These are phyloP conservation scores for Calliopsis andreniformis DNA, from an alignment of 1,140 invertebrate genomes.

Conservation along the genomic window DNA sequence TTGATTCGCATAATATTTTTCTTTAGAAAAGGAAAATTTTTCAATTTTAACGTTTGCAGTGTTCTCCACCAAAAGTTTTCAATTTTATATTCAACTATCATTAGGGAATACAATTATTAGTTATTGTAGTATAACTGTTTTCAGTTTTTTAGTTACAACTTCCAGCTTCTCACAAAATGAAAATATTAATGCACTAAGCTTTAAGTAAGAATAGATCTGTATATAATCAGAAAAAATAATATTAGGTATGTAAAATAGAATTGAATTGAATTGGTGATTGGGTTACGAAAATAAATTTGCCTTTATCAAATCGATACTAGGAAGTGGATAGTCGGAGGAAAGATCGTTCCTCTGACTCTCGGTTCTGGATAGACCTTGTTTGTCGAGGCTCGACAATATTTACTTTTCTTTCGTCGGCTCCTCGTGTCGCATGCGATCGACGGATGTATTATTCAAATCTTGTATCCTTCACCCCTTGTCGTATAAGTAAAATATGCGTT, in stretches of 20 bases:
- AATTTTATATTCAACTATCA: too few species aligned
- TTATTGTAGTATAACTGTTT: too few species aligned
- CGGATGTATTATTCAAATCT: slow-evolving; percentile 53
- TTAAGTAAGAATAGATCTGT: too few species aligned
- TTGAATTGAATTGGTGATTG: not conserved
- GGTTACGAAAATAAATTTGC: not conserved
- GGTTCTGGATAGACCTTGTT: slow-evolving; percentile 30
- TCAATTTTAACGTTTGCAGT: too few species aligned
- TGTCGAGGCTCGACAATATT: slow-evolving; percentile 32
- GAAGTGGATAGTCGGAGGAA: not conserved
- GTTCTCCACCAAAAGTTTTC: too few species aligned
- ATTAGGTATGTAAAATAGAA: not conserved
- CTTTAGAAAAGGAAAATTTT: too few species aligned
- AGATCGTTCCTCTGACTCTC: slow-evolving; percentile 13
- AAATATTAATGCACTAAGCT: too few species aligned
- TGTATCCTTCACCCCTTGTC: slow-evolving; percentile 13
- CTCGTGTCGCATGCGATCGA: slow-evolving; percentile 41
- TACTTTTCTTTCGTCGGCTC: slow-evolving; percentile 49
- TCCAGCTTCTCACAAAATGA: too few species aligned
- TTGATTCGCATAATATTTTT: too few species aligned
- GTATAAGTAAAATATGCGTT: slow-evolving; percentile 13
- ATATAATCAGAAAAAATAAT: not conserved
- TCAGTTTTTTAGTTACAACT: too few species aligned
- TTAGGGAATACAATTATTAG: too few species aligned
- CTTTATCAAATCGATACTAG: not conserved